Evolutionary conservation across 2,113 vertebrate genomes (phyloP).

Genomic region (Sphyrna mokarran): DNA sequence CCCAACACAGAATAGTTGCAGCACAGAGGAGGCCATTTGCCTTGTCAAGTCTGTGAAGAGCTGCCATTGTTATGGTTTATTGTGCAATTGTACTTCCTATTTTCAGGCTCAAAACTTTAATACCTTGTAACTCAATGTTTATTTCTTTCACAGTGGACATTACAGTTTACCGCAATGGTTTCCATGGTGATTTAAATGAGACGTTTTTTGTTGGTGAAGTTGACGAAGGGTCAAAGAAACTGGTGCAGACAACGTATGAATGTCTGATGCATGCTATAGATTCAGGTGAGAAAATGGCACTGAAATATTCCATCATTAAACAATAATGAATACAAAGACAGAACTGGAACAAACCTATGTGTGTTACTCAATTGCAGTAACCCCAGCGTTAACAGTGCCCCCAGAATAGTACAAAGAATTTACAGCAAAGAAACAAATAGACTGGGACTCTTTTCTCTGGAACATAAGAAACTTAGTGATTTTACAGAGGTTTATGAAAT

Average conservation of each 20-base stretch:
- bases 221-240: slow-evolving; percentile 80
- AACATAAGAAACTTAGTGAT: too few relatives aligned
- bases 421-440: background rate
- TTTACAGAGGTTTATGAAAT: too few relatives aligned
- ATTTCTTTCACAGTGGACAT: slow-evolving; percentile 78
- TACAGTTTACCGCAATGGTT: slow-evolving; percentile 92
- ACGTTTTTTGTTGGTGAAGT: slow-evolving; percentile 91
- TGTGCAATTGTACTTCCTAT: background rate
- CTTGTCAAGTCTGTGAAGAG: too few relatives aligned
- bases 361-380: background rate
- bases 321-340: background rate
- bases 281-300: slow-evolving; percentile 63
- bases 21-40: too few relatives aligned
- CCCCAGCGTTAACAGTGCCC: background rate
- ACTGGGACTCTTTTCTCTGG: too few relatives aligned
- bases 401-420: background rate
- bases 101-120: background rate
- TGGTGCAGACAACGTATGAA: slow-evolving; percentile 91
- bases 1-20: too few relatives aligned
- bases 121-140: background rate
- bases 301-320: background rate
- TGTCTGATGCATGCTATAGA: slow-evolving; percentile 98
- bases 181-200: slow-evolving; percentile 95
- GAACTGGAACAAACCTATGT: background rate
- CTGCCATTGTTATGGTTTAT: background rate